phyloP scores from a whole-genome alignment of 2,113 vertebrate species.

The Camelus dromedarius region DNA sequence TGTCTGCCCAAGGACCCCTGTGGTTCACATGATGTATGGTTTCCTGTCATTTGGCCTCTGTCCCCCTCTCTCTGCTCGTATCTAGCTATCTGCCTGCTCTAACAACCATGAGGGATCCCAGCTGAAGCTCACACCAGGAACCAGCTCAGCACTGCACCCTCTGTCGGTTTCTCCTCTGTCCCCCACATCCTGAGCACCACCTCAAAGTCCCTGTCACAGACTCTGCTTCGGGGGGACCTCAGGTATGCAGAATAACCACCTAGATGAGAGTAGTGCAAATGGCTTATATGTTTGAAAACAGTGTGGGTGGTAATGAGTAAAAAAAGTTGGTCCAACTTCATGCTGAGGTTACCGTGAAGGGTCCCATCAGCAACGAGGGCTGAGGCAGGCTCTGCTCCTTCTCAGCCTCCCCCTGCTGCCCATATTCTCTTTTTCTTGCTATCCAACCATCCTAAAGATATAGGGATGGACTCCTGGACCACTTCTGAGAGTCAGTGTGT shows the following conservation, averaged over 20 bases:
- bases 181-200: background rate
- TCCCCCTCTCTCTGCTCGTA: no score
- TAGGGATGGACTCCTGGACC: background rate
- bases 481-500: accelerated
- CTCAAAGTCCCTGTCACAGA: background rate
- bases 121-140: background rate
- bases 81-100: no score
- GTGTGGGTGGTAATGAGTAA: accelerated
- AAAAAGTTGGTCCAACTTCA: background rate
- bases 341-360: background rate
- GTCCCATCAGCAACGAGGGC: accelerated
- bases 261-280: accelerated
- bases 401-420: background rate
- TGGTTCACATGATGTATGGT: no score
- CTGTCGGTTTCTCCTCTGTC: background rate
- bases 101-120: background rate
- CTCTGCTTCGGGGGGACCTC: background rate
- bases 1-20: no score
- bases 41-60: no score
- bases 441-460: background rate
- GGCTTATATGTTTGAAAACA: accelerated
- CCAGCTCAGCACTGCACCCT: accelerated
- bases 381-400: no score
- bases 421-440: no score
- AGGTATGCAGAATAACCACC: background rate